Base-by-base conservation (phyloP, 2,888 invertebrate genomes). In the Muscina levida region DNA sequence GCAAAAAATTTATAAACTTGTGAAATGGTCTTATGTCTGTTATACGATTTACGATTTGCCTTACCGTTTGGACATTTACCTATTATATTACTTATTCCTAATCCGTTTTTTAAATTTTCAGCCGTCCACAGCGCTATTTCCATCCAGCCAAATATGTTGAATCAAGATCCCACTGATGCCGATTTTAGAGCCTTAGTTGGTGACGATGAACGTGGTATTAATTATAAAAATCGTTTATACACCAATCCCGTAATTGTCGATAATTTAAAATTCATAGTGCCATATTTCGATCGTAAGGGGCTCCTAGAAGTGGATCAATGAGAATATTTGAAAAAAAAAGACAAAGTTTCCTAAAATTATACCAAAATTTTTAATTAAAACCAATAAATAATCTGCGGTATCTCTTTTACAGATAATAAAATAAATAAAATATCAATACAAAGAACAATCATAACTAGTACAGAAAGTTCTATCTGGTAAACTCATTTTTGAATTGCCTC, bases 141-240 rank as follows among this genome's bases (percentile, higher is more conserved):
- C 3, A 82, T 88, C 2, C 89, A 90, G 62, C 89, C 90, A 1
- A 85, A 90, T 0, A 87, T 89, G 87, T 85, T 90, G 11, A 89
- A 84, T 75, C 86, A 88, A 67, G 84, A 89, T 62, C 83, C 88
- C 5, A 87, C 86, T 1, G 89, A 90, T 84, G 90, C 90, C 24
- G 88, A 88, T 67, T 89, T 90, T 39, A 85, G 88, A 72, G 86
- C 90, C 0, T 68, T 91, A 13, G 87, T 90, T 88, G 87, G 86
- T 1, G 87, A 87, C 17, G 90, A 90, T 77, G 90, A 90, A 46
- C 85, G 88, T 2, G 88, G 87, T 1, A 82, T 72, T 6, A 86
- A 85, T 1, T 91, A 89, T 31, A 90, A 90, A 81, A 86, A 85
- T 53, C 85, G 84, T 2, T 10, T 91, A 86, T 56, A 83, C 82